Base-by-base conservation (phyloP, 2,888 invertebrate species). In the Papilio demoleus region DNA sequence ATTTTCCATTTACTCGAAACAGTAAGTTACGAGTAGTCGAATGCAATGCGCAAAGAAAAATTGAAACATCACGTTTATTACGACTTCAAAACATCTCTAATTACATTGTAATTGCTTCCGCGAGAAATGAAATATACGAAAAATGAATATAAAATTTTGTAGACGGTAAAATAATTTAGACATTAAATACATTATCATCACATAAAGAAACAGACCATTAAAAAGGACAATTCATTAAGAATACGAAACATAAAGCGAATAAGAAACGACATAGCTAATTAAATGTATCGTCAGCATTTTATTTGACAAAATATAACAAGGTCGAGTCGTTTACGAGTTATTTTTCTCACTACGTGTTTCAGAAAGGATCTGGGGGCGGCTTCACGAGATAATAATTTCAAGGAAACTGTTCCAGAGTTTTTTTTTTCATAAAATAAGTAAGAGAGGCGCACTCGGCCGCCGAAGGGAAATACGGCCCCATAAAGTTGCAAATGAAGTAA, bases 401-500 rank as follows among this genome's bases (percentile, higher is more conserved):
- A 83, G 84, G 81, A 84, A 86, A 84, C 81, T 79, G 81, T 79
- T 79, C 73, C 75, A 70, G 74, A 80, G 80, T 79, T 84, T 84
- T 63, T 58, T 86, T 64, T 86, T 86, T 86, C 82, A 86, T 87
- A 88, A 86, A 82, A 84, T 78, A 82, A 77, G 76, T 75, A 76
- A 76, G 75, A 73, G 72, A 56, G 67, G 73, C 70, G 74, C 80
- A 79, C 77, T 70, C 81, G 79, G 79, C 80, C 79, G 80, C 81
- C 77, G 79, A 80, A 81, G 81, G 84, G 84, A 86, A 87, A 83
- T 80, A 79, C 80, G 81, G 76, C 75, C 74, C 80, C 83, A 86
- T 89, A 90, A 90, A 90, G 85, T 90, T 90, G 90, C 88, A 90
- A 91, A 90, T 90, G 88, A 90, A 88, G 89, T 85, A 90, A 88